Evolutionary conservation across 1,140 invertebrate species (phyloP).

Genomic region (Steinernema khuongi): DNA sequence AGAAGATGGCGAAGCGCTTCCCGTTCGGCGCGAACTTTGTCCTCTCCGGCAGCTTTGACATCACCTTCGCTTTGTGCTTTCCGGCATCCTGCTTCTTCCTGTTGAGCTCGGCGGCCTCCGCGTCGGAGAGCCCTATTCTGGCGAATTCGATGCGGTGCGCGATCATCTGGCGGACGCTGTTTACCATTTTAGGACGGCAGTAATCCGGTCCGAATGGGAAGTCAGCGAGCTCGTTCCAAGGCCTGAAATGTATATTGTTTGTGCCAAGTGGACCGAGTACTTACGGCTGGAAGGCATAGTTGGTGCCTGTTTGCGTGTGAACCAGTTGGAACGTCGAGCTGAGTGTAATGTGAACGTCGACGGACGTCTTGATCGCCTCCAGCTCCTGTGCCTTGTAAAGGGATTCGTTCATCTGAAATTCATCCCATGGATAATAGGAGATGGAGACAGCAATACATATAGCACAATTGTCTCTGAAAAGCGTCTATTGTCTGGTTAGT

Average conservation of each 20-base stretch:
- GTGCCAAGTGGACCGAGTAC: background rate
- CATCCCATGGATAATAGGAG: too few relatives aligned
- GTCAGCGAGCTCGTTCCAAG: background rate
- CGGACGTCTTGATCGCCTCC: slow-evolving; percentile 21
- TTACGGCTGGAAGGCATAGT: slow-evolving; percentile 1
- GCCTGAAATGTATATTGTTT: background rate
- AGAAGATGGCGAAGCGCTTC: background rate
- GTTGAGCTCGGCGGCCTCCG: background rate
- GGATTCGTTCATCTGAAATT: slow-evolving; percentile 30
- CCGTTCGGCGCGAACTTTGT: background rate
- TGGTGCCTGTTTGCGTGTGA: background rate
- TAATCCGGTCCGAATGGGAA: slow-evolving; percentile 1
- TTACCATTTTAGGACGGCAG: background rate
- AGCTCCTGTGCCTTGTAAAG: slow-evolving; percentile 23
- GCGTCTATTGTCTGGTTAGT: background rate
- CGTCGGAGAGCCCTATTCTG: background rate
- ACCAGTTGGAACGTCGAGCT: background rate
- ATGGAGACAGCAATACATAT: too few relatives aligned
- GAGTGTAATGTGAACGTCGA: background rate
- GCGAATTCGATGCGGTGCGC: background rate
- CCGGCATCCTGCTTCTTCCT: background rate
- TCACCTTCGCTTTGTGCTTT: background rate
- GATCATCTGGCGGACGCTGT: slow-evolving; percentile 4
- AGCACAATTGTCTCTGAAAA: too few relatives aligned
- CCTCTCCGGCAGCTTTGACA: background rate